Evolutionary conservation across 2,113 vertebrate genomes (phyloP).

Genomic region (Xiphophorus maculatus): DNA sequence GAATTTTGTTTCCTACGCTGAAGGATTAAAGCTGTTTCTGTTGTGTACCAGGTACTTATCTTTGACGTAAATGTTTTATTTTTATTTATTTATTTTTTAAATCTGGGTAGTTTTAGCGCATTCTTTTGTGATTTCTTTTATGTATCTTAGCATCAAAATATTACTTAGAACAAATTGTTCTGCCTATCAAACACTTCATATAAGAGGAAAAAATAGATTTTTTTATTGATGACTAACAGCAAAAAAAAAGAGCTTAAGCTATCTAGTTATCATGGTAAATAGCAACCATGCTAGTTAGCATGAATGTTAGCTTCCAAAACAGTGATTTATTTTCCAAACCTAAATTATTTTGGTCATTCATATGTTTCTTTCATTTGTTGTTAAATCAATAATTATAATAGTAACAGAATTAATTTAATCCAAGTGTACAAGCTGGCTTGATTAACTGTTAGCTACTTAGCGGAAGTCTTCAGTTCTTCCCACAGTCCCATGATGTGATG

Average conservation of each 20-base stretch:
- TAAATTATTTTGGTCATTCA: not conserved
- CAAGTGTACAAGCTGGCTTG: no score
- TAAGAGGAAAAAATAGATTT: no score
- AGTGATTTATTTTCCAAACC: not conserved
- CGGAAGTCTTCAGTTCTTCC: no score
- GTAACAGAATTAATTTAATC: no score
- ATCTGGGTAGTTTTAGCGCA: not conserved
- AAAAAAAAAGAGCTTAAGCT: not conserved
- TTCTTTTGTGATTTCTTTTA: not conserved
- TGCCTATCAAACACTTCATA: no score
- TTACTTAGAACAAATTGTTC: not conserved
- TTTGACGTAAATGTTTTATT: not conserved
- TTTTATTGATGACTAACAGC: not conserved
- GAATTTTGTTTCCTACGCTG: not conserved
- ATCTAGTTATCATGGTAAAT: not conserved
- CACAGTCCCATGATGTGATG: no score
- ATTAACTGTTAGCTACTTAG: no score
- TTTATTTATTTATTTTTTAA: not conserved
- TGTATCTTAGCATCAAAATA: not conserved
- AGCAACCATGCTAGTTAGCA: not conserved
- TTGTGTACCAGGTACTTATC: not conserved
- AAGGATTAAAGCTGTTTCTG: not conserved
- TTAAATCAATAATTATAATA: not conserved
- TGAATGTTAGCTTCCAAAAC: no score
- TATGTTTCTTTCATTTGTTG: not conserved